These are phyloP conservation scores for Aeoliscus strigatus DNA, from an alignment of 2,797 vertebrate genomes.

Conservation along the genomic window DNA sequence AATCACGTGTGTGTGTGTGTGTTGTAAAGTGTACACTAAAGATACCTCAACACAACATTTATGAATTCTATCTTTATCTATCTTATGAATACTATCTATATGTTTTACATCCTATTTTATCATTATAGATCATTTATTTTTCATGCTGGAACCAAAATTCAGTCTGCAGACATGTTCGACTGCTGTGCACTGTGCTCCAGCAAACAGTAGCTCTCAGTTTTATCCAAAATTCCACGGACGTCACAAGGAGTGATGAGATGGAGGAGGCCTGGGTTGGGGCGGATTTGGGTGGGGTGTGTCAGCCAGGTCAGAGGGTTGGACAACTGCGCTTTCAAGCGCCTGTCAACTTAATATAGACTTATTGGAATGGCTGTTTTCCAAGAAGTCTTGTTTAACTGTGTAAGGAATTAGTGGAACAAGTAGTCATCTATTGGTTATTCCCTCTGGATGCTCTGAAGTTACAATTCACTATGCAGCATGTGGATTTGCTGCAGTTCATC, in stretches of 20 bases:
- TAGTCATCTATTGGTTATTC: constrained; percentile 90
- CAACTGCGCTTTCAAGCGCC: constrained; percentile 63
- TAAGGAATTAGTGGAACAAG: constrained; percentile 88
- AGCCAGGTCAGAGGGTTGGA: constrained; percentile 49
- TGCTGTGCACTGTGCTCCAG: constrained; percentile 27
- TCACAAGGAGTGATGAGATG: constrained; percentile 20
- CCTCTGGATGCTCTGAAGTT: constrained; percentile 79
- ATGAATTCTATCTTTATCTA: too few relatives aligned
- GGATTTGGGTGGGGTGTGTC: constrained; percentile 47
- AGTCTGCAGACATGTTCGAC: constrained; percentile 20
- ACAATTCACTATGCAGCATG: constrained; percentile 76
- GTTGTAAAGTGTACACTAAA: too few relatives aligned
- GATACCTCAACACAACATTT: too few relatives aligned
- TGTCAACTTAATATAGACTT: constrained; percentile 75
- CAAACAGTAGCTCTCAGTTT: constrained; percentile 36
- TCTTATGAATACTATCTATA: too few relatives aligned
- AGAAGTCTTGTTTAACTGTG: constrained; percentile 82
- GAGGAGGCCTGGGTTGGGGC: constrained; percentile 23
- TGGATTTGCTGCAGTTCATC: constrained; percentile 83
- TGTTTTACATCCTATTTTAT: constrained; percentile 1
- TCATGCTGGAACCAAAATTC: constrained; percentile 14
- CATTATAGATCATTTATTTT: constrained; percentile 12
- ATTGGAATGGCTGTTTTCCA: constrained; percentile 85
- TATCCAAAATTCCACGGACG: constrained; percentile 31
- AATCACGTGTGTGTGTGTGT: too few relatives aligned